phyloP scores from a whole-genome alignment of 2,113 vertebrate genomes.

The Terrapene triunguis region DNA sequence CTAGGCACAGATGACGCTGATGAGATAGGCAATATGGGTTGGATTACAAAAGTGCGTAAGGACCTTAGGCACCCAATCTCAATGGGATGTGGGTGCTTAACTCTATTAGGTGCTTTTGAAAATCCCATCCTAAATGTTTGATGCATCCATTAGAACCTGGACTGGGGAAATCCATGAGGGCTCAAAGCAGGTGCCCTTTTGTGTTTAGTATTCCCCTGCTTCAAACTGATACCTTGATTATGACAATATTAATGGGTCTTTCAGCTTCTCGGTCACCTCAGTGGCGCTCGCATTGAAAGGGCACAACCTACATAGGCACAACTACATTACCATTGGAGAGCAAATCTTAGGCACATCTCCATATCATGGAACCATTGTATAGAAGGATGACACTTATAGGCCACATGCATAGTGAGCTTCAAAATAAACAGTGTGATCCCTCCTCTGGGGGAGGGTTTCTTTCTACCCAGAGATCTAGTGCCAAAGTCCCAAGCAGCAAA shows the following conservation, averaged over 20 bases:
- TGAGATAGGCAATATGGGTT: too few relatives aligned
- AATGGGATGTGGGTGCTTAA: too few relatives aligned
- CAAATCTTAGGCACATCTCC: background rate
- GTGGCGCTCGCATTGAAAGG: background rate
- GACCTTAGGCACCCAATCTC: too few relatives aligned
- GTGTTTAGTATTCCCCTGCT: too few relatives aligned
- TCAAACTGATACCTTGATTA: background rate
- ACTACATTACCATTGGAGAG: background rate
- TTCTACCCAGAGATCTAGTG: background rate
- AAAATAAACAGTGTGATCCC: background rate
- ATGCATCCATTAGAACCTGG: background rate
- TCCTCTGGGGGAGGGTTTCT: background rate
- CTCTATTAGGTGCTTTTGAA: too few relatives aligned
- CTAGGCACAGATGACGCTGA: too few relatives aligned
- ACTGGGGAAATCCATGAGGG: too few relatives aligned
- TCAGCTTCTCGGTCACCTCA: background rate
- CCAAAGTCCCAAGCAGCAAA: background rate
- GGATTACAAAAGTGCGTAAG: too few relatives aligned
- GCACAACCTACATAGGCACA: background rate
- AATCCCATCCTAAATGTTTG: too few relatives aligned
- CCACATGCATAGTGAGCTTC: background rate
- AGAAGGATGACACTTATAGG: background rate
- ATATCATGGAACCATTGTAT: background rate
- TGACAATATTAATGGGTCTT: background rate
- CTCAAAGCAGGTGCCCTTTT: too few relatives aligned